A percentile compares a stretch with the other conserved stretches of the same genome.
Evolutionary conservation across 2,113 vertebrate species (phyloP).

Genomic region (Columbina picui): DNA sequence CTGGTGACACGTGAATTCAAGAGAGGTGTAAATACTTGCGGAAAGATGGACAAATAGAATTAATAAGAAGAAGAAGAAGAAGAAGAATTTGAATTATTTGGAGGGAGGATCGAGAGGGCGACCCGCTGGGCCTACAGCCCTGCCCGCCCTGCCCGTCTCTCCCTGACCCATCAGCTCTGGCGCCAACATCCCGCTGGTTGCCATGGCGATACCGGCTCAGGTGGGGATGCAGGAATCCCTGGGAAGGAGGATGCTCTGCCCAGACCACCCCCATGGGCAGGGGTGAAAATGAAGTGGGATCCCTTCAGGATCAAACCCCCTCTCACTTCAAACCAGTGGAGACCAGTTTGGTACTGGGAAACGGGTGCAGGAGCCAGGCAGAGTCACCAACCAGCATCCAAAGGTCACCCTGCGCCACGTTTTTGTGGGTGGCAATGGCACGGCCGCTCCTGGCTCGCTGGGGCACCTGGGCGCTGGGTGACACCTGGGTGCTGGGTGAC

Average conservation of each 20-base stretch:
- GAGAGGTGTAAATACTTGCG: background rate
- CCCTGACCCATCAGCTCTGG: background rate
- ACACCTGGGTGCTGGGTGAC: background rate
- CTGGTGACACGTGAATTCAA: fast-evolving
- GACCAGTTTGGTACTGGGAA: background rate
- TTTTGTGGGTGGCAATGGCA: background rate
- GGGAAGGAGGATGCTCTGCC: background rate
- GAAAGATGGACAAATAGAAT: too few relatives aligned
- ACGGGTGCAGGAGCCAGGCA: background rate
- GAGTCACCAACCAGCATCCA: background rate
- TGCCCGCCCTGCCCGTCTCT: background rate
- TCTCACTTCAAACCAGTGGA: fast-evolving
- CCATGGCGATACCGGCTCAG: slow-evolving; percentile 17
- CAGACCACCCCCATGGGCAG: fast-evolving
- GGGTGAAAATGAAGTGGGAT: background rate
- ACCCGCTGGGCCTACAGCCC: background rate
- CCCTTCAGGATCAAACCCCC: fast-evolving
- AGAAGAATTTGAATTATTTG: background rate
- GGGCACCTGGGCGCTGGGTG: background rate
- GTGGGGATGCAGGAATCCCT: background rate
- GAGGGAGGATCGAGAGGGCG: background rate
- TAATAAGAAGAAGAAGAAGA: background rate
- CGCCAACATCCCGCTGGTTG: background rate
- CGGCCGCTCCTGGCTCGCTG: background rate
- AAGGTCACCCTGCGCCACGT: background rate